Percentiles rank a stretch among this genome's conserved stretches.
Conservation (phyloP, 2,888 invertebrate genomes). For the Helobdella robusta region DNA sequence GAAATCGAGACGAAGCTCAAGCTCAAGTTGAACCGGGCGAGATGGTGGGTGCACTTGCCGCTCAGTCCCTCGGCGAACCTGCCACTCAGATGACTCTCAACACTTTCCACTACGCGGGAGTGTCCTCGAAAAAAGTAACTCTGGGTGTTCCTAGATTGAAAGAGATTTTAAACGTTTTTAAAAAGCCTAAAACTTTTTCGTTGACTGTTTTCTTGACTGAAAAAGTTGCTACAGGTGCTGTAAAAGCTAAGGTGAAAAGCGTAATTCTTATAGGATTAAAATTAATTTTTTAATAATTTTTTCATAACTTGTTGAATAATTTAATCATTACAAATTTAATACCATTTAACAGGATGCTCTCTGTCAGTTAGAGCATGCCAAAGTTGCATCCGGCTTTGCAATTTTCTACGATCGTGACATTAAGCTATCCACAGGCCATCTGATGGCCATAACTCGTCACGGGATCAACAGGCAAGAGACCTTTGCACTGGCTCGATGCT, state of each 20-base stretch:
- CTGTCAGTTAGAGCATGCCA: constrained; percentile 93
- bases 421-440: too few relatives aligned
- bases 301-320: too few relatives aligned
- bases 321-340: too few relatives aligned
- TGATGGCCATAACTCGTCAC: constrained; percentile 99
- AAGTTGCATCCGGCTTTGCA: constrained; percentile 93
- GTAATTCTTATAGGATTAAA: not conserved
- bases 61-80: constrained; percentile 96
- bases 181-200: constrained; percentile 96
- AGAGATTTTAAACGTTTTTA: constrained; percentile 87
- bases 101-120: constrained; percentile 99
- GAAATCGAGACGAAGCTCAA: constrained; percentile 95
- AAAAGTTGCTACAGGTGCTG: constrained; percentile 94
- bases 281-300: not conserved
- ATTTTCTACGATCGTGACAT: constrained; percentile 97
- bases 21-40: constrained; percentile 79
- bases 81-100: constrained; percentile 85
- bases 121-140: constrained; percentile 99
- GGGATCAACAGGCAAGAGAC: constrained; percentile 95
- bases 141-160: constrained; percentile 96
- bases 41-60: constrained; percentile 99
- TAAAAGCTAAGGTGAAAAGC: constrained; percentile 72
- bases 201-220: constrained; percentile 94
- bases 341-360: constrained; percentile 84
- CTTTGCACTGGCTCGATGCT: constrained; percentile 97